These are phyloP conservation scores for Zaprionus africanus DNA, from an alignment of 1,140 invertebrate genomes.

Conservation along the genomic window DNA sequence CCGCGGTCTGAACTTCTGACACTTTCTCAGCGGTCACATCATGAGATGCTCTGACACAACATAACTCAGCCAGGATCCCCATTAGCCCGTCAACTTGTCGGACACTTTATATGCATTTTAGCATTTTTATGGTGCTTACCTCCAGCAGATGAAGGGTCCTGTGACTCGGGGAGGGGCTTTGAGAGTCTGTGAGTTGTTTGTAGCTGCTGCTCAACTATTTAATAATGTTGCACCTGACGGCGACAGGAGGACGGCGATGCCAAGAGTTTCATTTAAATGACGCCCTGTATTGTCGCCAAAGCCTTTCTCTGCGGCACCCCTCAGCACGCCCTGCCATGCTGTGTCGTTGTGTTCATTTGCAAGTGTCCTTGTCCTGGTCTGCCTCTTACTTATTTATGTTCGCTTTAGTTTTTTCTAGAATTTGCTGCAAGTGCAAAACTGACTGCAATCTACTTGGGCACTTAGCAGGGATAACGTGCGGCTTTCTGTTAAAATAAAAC, in stretches of 20 bases:
- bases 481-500: conserved; percentile 67
- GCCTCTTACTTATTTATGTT: conserved; percentile 39
- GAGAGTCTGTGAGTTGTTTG: conserved; percentile 65
- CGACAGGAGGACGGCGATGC: conserved; percentile 24
- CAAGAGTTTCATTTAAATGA: conserved; percentile 53
- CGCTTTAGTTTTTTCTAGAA: conserved; percentile 1
- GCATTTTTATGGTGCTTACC: conserved; percentile 53
- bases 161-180: background rate
- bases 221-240: conserved; percentile 64
- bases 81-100: conserved; percentile 30
- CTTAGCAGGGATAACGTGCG: conserved; percentile 75
- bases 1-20: conserved; percentile 37
- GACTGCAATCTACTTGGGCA: conserved; percentile 79
- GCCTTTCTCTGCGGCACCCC: too few species aligned
- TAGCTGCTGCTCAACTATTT: conserved; percentile 72
- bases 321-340: background rate
- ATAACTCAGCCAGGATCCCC: conserved; percentile 52
- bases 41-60: conserved; percentile 43
- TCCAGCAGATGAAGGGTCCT: background rate
- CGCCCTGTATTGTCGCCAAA: background rate
- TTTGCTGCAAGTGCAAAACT: background rate
- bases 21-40: conserved; percentile 55
- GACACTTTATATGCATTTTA: conserved; percentile 52
- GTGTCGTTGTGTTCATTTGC: conserved; percentile 29
- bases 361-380: conserved; percentile 30